Percentiles rank a stretch among this genome's conserved stretches.
Conservation (phyloP, 2,888 invertebrate species). For the Prosapia bicincta region DNA sequence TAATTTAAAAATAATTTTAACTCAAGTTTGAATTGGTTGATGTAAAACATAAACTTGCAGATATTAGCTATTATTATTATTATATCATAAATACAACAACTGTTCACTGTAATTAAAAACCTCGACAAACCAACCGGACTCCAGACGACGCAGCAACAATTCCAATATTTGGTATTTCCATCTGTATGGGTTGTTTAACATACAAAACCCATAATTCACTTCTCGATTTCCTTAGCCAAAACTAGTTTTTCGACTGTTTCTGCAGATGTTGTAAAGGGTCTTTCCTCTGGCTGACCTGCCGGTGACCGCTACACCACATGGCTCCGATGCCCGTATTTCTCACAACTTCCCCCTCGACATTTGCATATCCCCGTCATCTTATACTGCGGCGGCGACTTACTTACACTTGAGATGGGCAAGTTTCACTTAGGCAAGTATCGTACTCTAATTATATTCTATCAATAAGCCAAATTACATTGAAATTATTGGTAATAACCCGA, state of each 20-base stretch:
- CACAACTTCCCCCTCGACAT: not conserved
- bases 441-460: too few relatives aligned
- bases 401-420: not conserved
- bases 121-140: too few relatives aligned
- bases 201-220: not conserved
- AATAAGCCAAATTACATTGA: too few relatives aligned
- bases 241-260: constrained; percentile 1
- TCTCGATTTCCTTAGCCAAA: not conserved
- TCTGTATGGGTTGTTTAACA: not conserved
- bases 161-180: not conserved
- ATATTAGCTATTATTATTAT: too few relatives aligned
- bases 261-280: not conserved
- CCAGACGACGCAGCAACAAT: too few relatives aligned
- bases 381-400: not conserved
- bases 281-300: not conserved
- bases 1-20: too few relatives aligned
- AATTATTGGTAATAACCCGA: too few relatives aligned
- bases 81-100: too few relatives aligned
- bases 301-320: not conserved
- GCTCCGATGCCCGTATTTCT: not conserved
- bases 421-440: too few relatives aligned
- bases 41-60: too few relatives aligned
- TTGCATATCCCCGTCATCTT: not conserved
- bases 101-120: too few relatives aligned
- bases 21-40: too few relatives aligned